Percentiles rank a stretch among this genome's conserved stretches.
These are phyloP conservation scores for Philereme transversata DNA, from an alignment of 2,888 invertebrate genomes.

Conservation along the genomic window DNA sequence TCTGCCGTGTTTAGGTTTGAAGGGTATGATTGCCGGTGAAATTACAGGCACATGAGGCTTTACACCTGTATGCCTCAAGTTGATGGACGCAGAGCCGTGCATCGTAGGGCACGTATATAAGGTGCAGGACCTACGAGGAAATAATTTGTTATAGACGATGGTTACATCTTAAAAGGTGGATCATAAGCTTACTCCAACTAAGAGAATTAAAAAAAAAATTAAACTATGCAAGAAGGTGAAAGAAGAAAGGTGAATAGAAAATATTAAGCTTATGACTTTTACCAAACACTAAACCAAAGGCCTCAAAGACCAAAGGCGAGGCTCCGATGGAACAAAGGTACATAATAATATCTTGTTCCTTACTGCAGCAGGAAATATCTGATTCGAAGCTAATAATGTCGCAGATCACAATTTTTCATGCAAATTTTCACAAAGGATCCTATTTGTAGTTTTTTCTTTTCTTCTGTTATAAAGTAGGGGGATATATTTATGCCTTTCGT, in stretches of 20 bases:
- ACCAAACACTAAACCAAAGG: constrained; percentile 49
- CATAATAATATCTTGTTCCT: constrained; percentile 66
- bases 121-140: too few relatives aligned
- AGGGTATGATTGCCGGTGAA: too few relatives aligned
- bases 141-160: too few relatives aligned
- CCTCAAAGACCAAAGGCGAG: constrained; percentile 58
- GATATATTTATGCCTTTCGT: not conserved
- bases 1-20: too few relatives aligned
- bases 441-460: constrained; percentile 1
- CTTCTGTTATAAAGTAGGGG: not conserved
- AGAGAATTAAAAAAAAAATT: too few relatives aligned
- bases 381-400: constrained; percentile 37
- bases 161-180: too few relatives aligned
- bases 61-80: too few relatives aligned
- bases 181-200: too few relatives aligned
- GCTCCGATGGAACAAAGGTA: constrained; percentile 63
- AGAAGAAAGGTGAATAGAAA: not conserved
- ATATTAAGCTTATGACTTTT: constrained; percentile 39
- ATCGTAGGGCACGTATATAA: too few relatives aligned
- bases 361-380: constrained; percentile 38
- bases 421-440: constrained; percentile 19
- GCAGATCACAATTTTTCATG: constrained; percentile 22
- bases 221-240: too few relatives aligned
- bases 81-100: too few relatives aligned
- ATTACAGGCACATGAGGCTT: too few relatives aligned